Conservation (phyloP, 1,140 invertebrate genomes). For the Acyrthosiphon pisum region DNA sequence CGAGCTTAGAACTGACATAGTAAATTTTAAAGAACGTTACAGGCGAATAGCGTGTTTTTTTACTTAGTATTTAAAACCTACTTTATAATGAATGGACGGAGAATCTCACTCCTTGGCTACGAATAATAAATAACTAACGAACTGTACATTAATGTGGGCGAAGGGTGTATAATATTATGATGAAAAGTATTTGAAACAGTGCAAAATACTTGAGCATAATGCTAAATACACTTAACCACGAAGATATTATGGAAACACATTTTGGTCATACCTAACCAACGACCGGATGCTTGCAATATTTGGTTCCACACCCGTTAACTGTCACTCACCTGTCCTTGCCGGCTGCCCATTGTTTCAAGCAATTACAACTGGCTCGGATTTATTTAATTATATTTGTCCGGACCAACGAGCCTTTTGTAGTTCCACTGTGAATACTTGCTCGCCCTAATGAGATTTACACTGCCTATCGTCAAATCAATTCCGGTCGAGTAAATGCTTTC, state of each 20-base stretch:
- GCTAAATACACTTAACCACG: not conserved
- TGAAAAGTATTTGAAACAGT: slow-evolving; percentile 2
- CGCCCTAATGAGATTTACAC: slow-evolving; percentile 40
- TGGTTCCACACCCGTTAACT: not conserved
- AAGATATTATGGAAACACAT: not conserved
- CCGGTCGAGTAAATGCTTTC: slow-evolving; percentile 28
- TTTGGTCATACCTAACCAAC: slow-evolving; percentile 21
- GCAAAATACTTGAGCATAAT: not conserved
- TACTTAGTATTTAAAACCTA: not conserved
- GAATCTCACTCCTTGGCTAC: not conserved
- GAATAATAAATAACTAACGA: slow-evolving; percentile 26
- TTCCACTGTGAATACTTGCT: not conserved
- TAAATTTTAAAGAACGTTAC: slow-evolving; percentile 28
- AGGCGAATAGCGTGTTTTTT: not conserved
- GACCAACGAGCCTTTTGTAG: slow-evolving; percentile 42
- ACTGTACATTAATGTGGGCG: not conserved
- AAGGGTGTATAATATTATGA: not conserved
- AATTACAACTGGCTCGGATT: slow-evolving; percentile 40
- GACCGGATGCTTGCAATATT: slow-evolving; percentile 24
- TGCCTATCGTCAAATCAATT: slow-evolving; percentile 39
- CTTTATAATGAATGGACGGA: not conserved
- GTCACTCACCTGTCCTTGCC: slow-evolving; percentile 22
- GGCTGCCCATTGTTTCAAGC: slow-evolving; percentile 32
- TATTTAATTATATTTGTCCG: slow-evolving; percentile 55
- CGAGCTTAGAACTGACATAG: not conserved